Percentiles rank a stretch among this genome's conserved stretches.
Evolutionary conservation across 2,888 invertebrate genomes (phyloP).

Genomic region (Meandrusa payeni): DNA sequence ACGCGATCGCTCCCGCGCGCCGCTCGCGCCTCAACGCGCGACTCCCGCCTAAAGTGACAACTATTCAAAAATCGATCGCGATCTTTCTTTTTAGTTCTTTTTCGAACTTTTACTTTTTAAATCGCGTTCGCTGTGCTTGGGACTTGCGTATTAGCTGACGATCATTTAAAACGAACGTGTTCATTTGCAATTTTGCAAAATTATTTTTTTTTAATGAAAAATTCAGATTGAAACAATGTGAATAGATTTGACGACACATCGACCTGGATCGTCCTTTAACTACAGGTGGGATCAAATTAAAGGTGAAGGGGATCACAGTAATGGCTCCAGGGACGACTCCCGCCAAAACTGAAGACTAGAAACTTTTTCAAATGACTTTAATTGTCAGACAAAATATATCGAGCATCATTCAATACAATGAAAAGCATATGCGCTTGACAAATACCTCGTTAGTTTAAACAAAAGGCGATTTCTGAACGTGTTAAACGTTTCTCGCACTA

Average conservation of each 20-base stretch:
- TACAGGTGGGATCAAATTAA: conserved; percentile 18
- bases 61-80: conserved; percentile 47
- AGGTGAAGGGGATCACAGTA: neutral
- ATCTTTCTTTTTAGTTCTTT: conserved; percentile 30
- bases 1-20: conserved; percentile 57
- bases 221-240: conserved; percentile 7
- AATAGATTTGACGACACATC: conserved; percentile 6
- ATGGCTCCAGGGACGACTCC: neutral
- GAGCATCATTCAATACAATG: neutral
- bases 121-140: conserved; percentile 26
- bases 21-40: conserved; percentile 56
- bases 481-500: conserved; percentile 48
- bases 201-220: neutral
- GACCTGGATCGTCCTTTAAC: conserved; percentile 8
- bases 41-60: conserved; percentile 49
- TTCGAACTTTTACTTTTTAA: conserved; percentile 29
- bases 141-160: conserved; percentile 23
- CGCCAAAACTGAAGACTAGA: conserved; percentile 20
- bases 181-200: conserved; percentile 16
- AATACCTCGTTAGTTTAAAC: conserved; percentile 39
- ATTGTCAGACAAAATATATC: neutral
- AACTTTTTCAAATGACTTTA: neutral
- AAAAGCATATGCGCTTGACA: too few relatives aligned
- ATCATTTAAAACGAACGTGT: conserved; percentile 22
- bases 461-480: conserved; percentile 39